Percentiles rank a stretch among this genome's conserved stretches.
phyloP scores from a whole-genome alignment of 1,140 invertebrate genomes.

The Drosophila guanche region DNA sequence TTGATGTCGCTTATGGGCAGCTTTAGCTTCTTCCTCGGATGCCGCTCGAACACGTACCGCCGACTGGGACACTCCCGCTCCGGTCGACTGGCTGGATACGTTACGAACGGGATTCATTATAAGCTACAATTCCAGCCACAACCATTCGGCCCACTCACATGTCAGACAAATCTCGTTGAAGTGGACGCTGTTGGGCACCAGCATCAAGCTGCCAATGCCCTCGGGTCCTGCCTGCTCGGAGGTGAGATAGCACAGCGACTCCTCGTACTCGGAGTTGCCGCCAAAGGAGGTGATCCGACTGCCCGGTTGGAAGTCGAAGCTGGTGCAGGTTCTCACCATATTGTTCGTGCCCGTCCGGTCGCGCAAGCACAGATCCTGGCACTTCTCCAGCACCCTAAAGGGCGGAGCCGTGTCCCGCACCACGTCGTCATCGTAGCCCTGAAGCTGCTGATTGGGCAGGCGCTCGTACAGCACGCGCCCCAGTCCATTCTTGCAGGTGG shows the following conservation, averaged over 20 bases:
- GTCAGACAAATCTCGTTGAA: slow-evolving; percentile 95
- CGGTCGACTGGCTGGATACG: slow-evolving; percentile 89
- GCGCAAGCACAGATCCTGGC: slow-evolving; percentile 92
- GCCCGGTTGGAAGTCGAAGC: slow-evolving; percentile 95
- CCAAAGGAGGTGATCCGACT: slow-evolving; percentile 91
- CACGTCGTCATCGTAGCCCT: slow-evolving; percentile 94
- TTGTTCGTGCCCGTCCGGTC: slow-evolving; percentile 92
- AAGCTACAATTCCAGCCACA: slow-evolving; percentile 12
- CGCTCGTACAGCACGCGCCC: slow-evolving; percentile 94
- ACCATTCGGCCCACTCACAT: slow-evolving; percentile 86
- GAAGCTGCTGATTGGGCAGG: slow-evolving; percentile 93
- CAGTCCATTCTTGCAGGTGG: slow-evolving; percentile 93
- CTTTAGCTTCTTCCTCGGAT: slow-evolving; percentile 92
- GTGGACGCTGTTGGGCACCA: slow-evolving; percentile 93
- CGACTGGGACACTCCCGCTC: slow-evolving; percentile 94
- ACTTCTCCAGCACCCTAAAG: slow-evolving; percentile 93
- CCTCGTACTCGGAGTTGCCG: slow-evolving; percentile 93
- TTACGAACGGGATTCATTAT: slow-evolving; percentile 11
- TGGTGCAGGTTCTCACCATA: slow-evolving; percentile 91
- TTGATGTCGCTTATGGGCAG: slow-evolving; percentile 90
- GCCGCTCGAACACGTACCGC: slow-evolving; percentile 93
- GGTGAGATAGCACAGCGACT: slow-evolving; percentile 94
- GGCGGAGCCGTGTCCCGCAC: slow-evolving; percentile 92
- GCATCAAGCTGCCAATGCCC: slow-evolving; percentile 92
- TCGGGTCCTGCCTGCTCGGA: slow-evolving; percentile 92